Percentiles rank a stretch among this genome's conserved stretches.
phyloP scores from a whole-genome alignment of 2,113 vertebrate species.

The Pyrgilauda ruficollis region DNA sequence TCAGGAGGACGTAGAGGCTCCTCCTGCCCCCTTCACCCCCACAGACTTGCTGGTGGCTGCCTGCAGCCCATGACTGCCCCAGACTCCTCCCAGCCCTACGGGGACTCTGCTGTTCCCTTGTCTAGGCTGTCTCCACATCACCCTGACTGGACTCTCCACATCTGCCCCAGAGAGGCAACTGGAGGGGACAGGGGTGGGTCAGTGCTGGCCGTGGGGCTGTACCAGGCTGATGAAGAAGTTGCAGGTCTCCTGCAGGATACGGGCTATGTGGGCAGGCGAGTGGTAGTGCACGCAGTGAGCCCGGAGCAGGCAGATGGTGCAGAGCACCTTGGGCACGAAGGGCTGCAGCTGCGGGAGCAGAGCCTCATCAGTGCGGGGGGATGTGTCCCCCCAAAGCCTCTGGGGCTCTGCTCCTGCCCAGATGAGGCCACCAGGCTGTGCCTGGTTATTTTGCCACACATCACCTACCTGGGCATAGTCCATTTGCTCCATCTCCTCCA shows the following conservation, averaged over 20 bases:
- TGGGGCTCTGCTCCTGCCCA: neutral
- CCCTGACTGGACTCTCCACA: fast-evolving
- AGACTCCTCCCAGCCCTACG: fast-evolving
- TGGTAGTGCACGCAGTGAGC: slow-evolving; percentile 71
- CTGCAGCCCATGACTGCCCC: neutral
- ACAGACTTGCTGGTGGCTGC: fast-evolving
- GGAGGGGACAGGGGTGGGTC: neutral
- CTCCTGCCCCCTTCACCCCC: neutral
- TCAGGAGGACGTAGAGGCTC: neutral
- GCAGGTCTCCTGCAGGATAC: slow-evolving; percentile 79
- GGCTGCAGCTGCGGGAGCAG: slow-evolving; percentile 60
- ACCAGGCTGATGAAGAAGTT: slow-evolving; percentile 80
- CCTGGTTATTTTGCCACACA: fast-evolving
- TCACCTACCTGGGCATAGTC: slow-evolving; percentile 67
- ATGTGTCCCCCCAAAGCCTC: neutral
- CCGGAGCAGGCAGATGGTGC: slow-evolving; percentile 70
- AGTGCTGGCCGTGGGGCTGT: neutral
- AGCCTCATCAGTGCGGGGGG: fast-evolving
- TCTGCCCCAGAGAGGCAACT: no score
- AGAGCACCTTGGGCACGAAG: slow-evolving; percentile 59
- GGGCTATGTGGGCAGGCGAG: slow-evolving; percentile 28
- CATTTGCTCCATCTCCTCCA: slow-evolving; percentile 71
- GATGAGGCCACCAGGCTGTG: neutral
- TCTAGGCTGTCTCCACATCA: fast-evolving
- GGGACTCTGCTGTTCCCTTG: neutral